Conservation (phyloP, 1,140 invertebrate genomes). For the Pygmarrhopalites habei region DNA sequence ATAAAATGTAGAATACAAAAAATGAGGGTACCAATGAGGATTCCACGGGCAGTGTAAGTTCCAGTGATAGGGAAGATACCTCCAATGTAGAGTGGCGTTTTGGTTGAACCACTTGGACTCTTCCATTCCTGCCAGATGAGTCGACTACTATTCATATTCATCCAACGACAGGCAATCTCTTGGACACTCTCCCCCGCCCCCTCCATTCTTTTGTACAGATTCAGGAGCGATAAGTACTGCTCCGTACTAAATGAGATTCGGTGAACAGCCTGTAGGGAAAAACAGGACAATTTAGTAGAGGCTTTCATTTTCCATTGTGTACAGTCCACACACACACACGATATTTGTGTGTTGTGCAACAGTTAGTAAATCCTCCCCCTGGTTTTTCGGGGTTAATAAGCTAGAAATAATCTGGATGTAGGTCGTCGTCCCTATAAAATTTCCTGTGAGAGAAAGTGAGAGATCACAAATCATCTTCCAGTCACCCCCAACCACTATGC, state of each 20-base stretch:
- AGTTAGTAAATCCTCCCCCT: neutral
- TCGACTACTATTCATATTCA: constrained; percentile 48
- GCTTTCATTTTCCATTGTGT: too few relatives aligned
- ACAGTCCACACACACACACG: neutral
- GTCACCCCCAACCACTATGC: too few relatives aligned
- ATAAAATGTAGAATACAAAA: too few relatives aligned
- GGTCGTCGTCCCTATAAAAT: too few relatives aligned
- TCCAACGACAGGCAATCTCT: constrained; percentile 61
- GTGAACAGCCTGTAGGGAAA: constrained; percentile 48
- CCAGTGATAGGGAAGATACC: constrained; percentile 68
- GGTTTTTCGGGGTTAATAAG: neutral
- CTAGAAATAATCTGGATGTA: too few relatives aligned
- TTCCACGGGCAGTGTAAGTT: constrained; percentile 54
- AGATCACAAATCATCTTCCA: too few relatives aligned
- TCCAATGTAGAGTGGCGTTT: constrained; percentile 55
- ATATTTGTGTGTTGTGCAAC: neutral
- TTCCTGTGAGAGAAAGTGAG: too few relatives aligned
- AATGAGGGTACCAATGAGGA: constrained; percentile 51
- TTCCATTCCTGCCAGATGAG: constrained; percentile 53
- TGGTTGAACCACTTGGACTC: constrained; percentile 47
- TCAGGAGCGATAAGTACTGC: constrained; percentile 52
- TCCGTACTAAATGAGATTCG: constrained; percentile 50
- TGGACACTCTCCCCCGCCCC: neutral
- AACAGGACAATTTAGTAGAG: constrained; percentile 29
- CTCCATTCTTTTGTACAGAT: constrained; percentile 43